Base-by-base conservation (phyloP, 2,113 vertebrate species). In the Emydocephalus ijimae region DNA sequence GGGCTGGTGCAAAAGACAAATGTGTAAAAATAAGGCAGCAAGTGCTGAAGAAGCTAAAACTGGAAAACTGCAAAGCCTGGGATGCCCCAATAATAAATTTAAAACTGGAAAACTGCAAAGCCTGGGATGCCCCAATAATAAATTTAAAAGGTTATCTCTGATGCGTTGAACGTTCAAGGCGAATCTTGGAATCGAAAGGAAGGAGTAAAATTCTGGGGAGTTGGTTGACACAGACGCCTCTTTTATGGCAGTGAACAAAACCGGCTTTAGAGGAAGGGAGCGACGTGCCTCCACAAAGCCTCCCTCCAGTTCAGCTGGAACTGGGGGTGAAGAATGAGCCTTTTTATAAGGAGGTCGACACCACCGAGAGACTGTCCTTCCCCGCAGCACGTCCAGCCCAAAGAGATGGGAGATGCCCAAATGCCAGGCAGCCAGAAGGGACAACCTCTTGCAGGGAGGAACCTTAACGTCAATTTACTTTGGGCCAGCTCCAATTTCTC, bases 241-340 rank as follows among this genome's bases (percentile, higher is more conserved):
- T 96, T 96, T 81, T 93, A 95, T 94, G 95, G 94, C 95, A 95
- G 96, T 92, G 93, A 96, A 97, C 96, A 50, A 90, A 87, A 56
- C 90, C 96, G 95, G 96, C 97, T 96, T 95, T 96, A 21, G 81
- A 96, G 69, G 1, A 34, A 26, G 57, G 6, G 69, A 93, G 92
- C 26, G 90, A 96, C 93, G 96, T 96, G 91, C 91, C 90, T 94
- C 96, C 94, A 48, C 0, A 2, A 92, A 85, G 52, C 85, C 85
- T 89, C 89, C 74, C 89, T 48, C 1, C 92, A 90, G 26, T 64
- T n/a, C 95, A 96, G 95, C 96, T 96, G 95, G 43, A 61, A 56
- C 55, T 20, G 10, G 39, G 34, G 15, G 45, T 23, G 52, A 59
- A 50, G 85, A 48, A 29, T 52, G 61, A 29, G 2, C 21, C 50